phyloP scores from a whole-genome alignment of 2,888 invertebrate species.

The Drosophila kanekoi region DNA sequence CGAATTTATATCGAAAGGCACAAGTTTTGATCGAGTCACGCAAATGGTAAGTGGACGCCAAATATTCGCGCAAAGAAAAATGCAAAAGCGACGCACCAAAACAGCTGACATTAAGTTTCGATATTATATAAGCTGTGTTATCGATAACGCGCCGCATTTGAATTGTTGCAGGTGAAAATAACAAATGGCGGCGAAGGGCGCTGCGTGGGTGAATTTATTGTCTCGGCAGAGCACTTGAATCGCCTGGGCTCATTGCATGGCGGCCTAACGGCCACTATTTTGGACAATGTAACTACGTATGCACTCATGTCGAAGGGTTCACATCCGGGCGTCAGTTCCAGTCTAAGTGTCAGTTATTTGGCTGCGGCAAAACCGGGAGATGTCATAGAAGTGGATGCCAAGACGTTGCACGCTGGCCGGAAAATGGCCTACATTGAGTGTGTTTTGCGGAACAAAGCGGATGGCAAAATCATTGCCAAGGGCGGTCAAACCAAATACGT shows the following conservation, averaged over 20 bases:
- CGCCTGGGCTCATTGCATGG: conserved; percentile 92
- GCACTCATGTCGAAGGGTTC: conserved; percentile 90
- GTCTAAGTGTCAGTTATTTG: conserved; percentile 93
- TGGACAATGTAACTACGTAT: conserved; percentile 91
- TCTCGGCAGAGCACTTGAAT: conserved; percentile 91
- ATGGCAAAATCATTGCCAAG: conserved; percentile 90
- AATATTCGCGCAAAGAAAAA: conserved; percentile 6
- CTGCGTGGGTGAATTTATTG: conserved; percentile 91
- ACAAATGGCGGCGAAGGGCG: conserved; percentile 89
- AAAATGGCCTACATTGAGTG: conserved; percentile 93
- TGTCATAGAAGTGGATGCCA: conserved; percentile 91
- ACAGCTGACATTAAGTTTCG: conserved; percentile 53
- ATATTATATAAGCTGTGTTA: conserved; percentile 46
- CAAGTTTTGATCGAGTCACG: conserved; percentile 84
- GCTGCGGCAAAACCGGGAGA: conserved; percentile 92
- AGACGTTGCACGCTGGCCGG: conserved; percentile 91
- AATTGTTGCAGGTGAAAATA: conserved; percentile 78
- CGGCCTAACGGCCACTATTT: conserved; percentile 92
- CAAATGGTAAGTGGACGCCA: conserved; percentile 83
- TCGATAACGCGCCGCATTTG: conserved; percentile 40
- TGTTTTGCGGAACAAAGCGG: conserved; percentile 90
- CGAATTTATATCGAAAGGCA: conserved; percentile 76
- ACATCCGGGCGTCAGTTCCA: conserved; percentile 92
- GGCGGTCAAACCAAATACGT: conserved; percentile 94
- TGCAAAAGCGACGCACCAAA: conserved; percentile 23